Base-by-base conservation (phyloP, 2,797 vertebrate species). In the Knipowitschia caucasica region DNA sequence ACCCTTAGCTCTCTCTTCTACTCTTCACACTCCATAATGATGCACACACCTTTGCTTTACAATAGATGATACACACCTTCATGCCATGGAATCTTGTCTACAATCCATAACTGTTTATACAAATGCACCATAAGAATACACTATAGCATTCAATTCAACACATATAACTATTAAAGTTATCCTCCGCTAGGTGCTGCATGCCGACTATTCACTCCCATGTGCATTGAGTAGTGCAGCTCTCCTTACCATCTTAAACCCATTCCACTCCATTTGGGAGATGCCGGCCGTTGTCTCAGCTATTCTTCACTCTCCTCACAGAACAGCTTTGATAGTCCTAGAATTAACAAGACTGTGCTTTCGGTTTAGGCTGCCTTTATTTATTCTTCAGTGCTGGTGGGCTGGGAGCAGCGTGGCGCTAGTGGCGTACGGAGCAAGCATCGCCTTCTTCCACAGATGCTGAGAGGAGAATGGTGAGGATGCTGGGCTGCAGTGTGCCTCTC, bases 221-320 rank as follows among this genome's bases (percentile, higher is more conserved):
- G 50, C 18, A 44, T 50, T 55, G 44, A 61, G 69, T 58, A 60
- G 58, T 61, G 75, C 59, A 77, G 82, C 83, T 72, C 81, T 85
- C 64, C 96, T 98, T 98, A 98, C 96, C 96, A 99, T 98, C 92
- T 99, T 96, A 94, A 98, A 98, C 93, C 95, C 95, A 96, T 97
- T 97, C 95, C 96, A 99, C 94, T 99, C 96, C 96, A 99, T 99
- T 93, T 94, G 94, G 93, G 93, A 94, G 92, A 92, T 87, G 81
- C 87, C 76, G 78, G 82, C 77, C 80, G 87, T 82, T 78, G 86
- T 82, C 76, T 76, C 73, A 59, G 18, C 46, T 33, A 62, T 65
- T 40, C 58, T 51, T 39, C 54, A 57, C 78, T 72, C 64, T 71
- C 73, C 80, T 70, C 78, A 82, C 73, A 75, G 76, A 77, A 67